Evolutionary conservation across 1,140 invertebrate genomes (phyloP).

Genomic region (Pectinophora gossypiella): DNA sequence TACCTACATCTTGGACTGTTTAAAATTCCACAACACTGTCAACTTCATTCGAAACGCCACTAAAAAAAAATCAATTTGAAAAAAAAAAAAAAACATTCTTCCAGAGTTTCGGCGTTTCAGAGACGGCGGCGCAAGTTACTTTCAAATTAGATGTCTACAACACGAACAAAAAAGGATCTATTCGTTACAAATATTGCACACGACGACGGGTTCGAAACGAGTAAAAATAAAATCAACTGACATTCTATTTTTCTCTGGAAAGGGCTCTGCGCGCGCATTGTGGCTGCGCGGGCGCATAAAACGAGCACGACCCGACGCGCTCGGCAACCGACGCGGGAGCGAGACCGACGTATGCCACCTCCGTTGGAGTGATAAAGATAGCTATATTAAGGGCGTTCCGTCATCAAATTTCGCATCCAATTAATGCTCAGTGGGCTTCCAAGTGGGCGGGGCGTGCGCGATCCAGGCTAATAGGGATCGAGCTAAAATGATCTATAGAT

Average conservation of each 20-base stretch:
- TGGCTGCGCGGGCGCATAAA: conserved; percentile 54
- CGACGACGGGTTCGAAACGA: conserved; percentile 36
- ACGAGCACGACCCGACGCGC: conserved; percentile 38
- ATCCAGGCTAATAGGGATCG: conserved; percentile 66
- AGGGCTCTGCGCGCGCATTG: conserved; percentile 51
- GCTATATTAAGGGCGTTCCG: conserved; percentile 48
- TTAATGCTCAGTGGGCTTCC: conserved; percentile 70
- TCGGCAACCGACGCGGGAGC: conserved; percentile 21
- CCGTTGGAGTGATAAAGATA: conserved; percentile 29
- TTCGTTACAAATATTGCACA: conserved; percentile 71
- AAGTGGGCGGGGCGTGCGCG: conserved; percentile 50
- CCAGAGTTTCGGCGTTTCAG: conserved; percentile 30
- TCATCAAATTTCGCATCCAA: conserved; percentile 56
- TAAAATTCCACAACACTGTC: conserved; percentile 27
- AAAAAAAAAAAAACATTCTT: conserved; percentile 15
- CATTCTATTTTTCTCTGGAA: conserved; percentile 68
- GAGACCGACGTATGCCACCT: conserved; percentile 16
- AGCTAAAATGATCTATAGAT: conserved; percentile 71
- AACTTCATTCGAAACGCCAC: conserved; percentile 28
- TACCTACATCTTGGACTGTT: conserved; percentile 5
- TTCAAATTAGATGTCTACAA: conserved; percentile 60
- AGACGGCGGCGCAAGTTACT: conserved; percentile 41
- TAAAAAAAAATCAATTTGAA: conserved; percentile 19
- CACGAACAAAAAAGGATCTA: conserved; percentile 53
- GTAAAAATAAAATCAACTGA: conserved; percentile 48